These are phyloP conservation scores for Albula glossodonta DNA, from an alignment of 2,113 vertebrate species.

Conservation along the genomic window DNA sequence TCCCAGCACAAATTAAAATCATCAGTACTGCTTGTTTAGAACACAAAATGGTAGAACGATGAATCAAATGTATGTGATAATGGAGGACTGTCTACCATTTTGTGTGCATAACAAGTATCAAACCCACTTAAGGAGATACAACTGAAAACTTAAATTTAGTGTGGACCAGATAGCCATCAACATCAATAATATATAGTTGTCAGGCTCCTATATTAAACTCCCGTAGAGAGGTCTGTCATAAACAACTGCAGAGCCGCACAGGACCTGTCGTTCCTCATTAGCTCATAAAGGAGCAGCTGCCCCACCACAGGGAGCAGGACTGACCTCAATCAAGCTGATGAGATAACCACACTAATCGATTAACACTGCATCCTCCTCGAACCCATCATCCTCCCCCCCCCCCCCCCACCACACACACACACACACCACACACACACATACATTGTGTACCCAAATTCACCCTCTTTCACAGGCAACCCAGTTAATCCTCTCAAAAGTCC, in stretches of 20 bases:
- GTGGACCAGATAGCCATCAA: background rate
- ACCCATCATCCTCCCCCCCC: too few relatives aligned
- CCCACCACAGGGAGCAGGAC: constrained; percentile 16
- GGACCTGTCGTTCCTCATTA: constrained; percentile 19
- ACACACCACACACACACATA: background rate
- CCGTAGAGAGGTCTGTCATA: background rate
- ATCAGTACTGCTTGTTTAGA: too few relatives aligned
- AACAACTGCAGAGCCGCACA: background rate
- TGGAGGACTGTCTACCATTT: too few relatives aligned
- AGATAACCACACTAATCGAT: constrained; percentile 31
- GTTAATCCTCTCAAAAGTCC: background rate
- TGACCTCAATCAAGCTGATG: background rate
- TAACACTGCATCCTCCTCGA: constrained; percentile 8
- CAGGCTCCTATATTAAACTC: background rate
- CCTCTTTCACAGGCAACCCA: background rate
- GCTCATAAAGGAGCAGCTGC: constrained; percentile 23
- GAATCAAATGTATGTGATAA: too few relatives aligned
- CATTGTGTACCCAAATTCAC: background rate
- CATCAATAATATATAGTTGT: background rate
- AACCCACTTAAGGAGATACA: too few relatives aligned
- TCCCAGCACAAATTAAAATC: background rate
- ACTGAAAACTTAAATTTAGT: too few relatives aligned
- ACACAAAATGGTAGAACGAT: too few relatives aligned
- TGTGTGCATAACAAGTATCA: too few relatives aligned
- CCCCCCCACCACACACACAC: too few relatives aligned